phyloP scores from a whole-genome alignment of 1,140 invertebrate genomes.

The Orchesella cincta region DNA sequence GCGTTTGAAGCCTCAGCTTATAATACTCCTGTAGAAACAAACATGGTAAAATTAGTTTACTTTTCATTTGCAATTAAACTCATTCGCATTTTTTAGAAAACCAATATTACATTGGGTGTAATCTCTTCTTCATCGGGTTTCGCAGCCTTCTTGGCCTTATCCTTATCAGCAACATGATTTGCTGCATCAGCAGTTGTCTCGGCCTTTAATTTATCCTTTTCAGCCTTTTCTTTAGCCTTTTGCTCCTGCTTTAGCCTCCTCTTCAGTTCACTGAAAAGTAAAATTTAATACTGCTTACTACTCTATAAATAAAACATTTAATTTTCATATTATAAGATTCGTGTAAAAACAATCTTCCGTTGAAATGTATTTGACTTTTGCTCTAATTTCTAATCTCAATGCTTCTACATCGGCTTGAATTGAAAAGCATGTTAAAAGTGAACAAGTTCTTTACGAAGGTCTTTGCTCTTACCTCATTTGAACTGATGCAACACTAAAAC shows the following conservation, averaged over 20 bases:
- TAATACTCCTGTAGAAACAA: slow-evolving; percentile 74
- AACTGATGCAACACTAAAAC: not conserved
- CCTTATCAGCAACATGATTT: slow-evolving; percentile 61
- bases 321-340: no score
- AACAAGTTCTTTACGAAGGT: no score
- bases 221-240: slow-evolving; percentile 89
- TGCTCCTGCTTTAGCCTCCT: slow-evolving; percentile 85
- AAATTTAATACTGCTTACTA: no score
- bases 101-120: slow-evolving; percentile 74
- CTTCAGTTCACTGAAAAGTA: slow-evolving; percentile 79
- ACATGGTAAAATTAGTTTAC: slow-evolving; percentile 15
- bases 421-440: no score
- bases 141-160: slow-evolving; percentile 74
- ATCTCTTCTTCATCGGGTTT: slow-evolving; percentile 74
- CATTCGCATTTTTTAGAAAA: not conserved
- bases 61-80: not conserved
- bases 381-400: no score
- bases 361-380: no score
- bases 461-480: slow-evolving; percentile 3
- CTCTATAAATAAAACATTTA: no score
- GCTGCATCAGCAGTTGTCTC: slow-evolving; percentile 53
- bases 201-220: slow-evolving; percentile 67
- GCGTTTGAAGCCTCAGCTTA: slow-evolving; percentile 73
- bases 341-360: no score
- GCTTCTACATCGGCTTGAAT: no score